Percentiles rank a stretch among this genome's conserved stretches.
Evolutionary conservation across 2,797 vertebrate species (phyloP).

Genomic region (Premnoplex brunnescens): DNA sequence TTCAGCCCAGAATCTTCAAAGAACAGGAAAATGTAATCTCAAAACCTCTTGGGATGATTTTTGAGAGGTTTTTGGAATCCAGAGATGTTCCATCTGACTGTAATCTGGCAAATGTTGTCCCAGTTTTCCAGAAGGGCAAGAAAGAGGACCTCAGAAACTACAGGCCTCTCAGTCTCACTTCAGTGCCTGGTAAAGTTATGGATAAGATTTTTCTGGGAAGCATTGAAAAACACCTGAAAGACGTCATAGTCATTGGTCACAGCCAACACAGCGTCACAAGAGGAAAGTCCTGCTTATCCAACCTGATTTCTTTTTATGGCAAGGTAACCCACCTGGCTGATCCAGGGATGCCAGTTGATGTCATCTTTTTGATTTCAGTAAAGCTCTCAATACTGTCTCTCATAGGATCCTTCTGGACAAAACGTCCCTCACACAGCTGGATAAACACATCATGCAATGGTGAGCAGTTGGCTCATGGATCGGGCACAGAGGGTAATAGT

Average conservation of each 20-base stretch:
- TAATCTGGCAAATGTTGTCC: neutral
- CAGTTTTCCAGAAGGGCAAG: neutral
- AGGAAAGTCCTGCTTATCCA: neutral
- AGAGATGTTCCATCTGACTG: neutral
- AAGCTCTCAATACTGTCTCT: no score
- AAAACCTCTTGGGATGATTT: neutral
- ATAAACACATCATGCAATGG: neutral
- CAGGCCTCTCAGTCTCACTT: neutral
- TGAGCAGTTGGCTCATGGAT: neutral
- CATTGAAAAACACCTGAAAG: no score
- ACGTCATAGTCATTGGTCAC: no score
- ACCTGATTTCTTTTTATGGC: neutral
- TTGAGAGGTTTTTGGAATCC: neutral
- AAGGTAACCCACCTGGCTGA: neutral
- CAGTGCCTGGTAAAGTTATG: neutral
- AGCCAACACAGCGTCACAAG: neutral
- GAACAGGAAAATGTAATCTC: no score
- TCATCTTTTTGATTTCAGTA: neutral
- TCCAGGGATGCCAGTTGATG: neutral
- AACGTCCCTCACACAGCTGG: neutral
- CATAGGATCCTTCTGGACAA: no score
- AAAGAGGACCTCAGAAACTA: neutral
- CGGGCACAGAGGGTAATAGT: neutral
- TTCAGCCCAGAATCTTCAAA: neutral
- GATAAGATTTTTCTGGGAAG: neutral